Evolutionary conservation across 2,797 vertebrate species (phyloP).

Genomic region (Urosaurus nigricauda): DNA sequence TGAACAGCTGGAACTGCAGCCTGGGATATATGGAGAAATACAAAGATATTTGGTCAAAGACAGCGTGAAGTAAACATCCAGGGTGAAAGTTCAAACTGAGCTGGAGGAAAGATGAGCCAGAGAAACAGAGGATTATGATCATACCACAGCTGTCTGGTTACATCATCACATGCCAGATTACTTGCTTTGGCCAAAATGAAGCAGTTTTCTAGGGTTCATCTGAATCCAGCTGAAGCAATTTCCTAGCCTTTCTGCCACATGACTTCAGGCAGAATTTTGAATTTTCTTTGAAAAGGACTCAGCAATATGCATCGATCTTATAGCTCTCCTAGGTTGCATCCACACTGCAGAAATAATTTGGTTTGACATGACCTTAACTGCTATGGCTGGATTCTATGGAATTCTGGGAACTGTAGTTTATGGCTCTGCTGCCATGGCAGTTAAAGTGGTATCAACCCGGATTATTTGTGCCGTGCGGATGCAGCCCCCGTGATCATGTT

Average conservation of each 20-base stretch:
- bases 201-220: not conserved
- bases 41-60: not conserved
- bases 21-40: not conserved
- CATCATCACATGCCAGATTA: not conserved
- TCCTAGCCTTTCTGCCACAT: not conserved
- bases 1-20: not conserved
- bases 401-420: no score
- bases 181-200: not conserved
- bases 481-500: not conserved
- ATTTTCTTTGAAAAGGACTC: not conserved
- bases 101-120: not conserved
- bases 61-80: not conserved
- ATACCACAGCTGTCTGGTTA: not conserved
- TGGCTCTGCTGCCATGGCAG: no score
- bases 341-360: no score
- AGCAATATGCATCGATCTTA: not conserved
- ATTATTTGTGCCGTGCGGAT: no score
- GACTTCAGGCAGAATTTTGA: not conserved
- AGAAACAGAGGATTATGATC: not conserved
- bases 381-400: no score
- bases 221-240: not conserved
- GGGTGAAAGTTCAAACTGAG: not conserved
- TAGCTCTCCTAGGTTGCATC: not conserved
- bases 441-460: no score
- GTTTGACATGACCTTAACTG: no score